These are phyloP conservation scores for Alethe castanea DNA, from an alignment of 2,113 vertebrate species.

Conservation along the genomic window DNA sequence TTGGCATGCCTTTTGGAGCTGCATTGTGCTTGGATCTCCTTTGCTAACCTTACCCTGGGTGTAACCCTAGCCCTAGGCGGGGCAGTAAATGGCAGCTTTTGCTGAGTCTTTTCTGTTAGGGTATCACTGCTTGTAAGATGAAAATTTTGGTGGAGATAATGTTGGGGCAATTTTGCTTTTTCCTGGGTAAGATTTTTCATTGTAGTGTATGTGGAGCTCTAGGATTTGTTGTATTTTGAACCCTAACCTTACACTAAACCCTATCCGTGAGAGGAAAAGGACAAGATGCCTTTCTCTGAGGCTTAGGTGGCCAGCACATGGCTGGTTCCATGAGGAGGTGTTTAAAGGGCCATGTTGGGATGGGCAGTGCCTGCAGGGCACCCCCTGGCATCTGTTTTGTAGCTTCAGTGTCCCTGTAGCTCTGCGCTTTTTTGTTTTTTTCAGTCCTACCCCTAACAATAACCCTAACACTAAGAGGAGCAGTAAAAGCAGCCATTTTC, in stretches of 20 bases:
- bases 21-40: no score
- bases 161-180: background rate
- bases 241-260: fast-evolving
- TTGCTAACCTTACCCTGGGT: no score
- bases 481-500: background rate
- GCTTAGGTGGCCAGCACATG: background rate
- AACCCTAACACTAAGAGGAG: background rate
- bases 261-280: fast-evolving
- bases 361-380: background rate
- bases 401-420: background rate
- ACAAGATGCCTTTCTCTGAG: background rate
- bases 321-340: background rate
- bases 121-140: no score
- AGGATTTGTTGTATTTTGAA: background rate
- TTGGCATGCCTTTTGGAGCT: no score
- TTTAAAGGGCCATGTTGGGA: background rate
- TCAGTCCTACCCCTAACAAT: background rate
- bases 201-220: background rate
- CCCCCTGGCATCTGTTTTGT: background rate
- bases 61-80: background rate
- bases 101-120: background rate
- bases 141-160: background rate
- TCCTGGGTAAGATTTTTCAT: background rate
- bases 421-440: background rate
- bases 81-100: background rate